Conservation (phyloP, 2,113 vertebrate species). For the Datnioides undecimradiatus region DNA sequence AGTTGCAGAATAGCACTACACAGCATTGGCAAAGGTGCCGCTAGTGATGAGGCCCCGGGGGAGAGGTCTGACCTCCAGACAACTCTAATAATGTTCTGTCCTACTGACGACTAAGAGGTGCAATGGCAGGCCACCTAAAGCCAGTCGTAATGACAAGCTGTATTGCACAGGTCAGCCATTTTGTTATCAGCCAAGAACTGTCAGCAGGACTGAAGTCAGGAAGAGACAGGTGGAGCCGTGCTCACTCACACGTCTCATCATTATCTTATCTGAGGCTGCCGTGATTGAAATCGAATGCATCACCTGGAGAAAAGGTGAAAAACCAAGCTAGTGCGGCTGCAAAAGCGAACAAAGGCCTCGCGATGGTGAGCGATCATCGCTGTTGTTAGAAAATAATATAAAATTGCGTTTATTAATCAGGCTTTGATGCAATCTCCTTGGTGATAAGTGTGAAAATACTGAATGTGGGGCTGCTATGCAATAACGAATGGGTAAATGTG, state of each 20-base stretch:
- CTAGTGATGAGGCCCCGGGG: constrained; percentile 70
- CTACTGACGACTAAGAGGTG: constrained; percentile 51
- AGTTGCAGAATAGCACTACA: constrained; percentile 41
- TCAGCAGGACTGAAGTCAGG: constrained; percentile 45
- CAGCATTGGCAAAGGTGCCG: constrained; percentile 60
- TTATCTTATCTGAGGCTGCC: constrained; percentile 50
- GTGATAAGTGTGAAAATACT: background rate
- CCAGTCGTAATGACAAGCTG: constrained; percentile 62
- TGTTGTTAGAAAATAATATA: background rate
- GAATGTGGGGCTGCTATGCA: background rate
- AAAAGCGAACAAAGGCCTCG: constrained; percentile 1
- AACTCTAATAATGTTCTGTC: constrained; percentile 77
- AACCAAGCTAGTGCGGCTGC: background rate
- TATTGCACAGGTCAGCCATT: constrained; percentile 77
- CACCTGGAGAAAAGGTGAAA: constrained; percentile 36
- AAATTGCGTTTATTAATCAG: background rate
- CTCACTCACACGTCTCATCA: constrained; percentile 46
- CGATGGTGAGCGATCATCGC: background rate
- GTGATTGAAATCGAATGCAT: constrained; percentile 48
- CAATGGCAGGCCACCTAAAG: constrained; percentile 59
- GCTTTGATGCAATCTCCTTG: background rate
- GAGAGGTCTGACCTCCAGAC: constrained; percentile 74
- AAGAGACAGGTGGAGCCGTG: constrained; percentile 25
- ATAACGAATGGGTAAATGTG: background rate
- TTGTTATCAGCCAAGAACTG: constrained; percentile 60